Base-by-base conservation (phyloP, 53 echinoderm and acorn worm species). In the Stichopus horrens region DNA sequence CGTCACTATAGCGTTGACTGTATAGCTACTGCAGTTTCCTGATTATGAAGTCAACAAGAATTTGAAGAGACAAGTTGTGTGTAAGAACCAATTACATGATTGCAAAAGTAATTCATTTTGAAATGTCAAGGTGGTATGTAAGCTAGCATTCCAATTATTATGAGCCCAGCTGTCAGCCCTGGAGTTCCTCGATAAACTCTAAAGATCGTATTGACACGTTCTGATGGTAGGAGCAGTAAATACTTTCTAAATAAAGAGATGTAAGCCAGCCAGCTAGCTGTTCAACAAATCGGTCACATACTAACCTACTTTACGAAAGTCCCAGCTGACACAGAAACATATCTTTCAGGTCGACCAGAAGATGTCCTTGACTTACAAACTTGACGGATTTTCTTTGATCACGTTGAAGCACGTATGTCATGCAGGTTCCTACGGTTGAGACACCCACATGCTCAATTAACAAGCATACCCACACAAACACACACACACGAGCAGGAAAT, bases 71-170 rank as follows among this genome's bases (percentile, higher is more conserved):
- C 71, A 18, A 16, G 71, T 71, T 71, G 19, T 71, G 21, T 71
- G 14, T 71, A 7, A 71, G 71, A n/a, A 71, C n/a, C 18, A 71
- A 71, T 71, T 71, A 71, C 21, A 71, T 71, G 71, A 71, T 18
- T 71, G 71, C n/a, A 71, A 71, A 37, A 71, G 16, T 71, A 71
- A 71, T 13, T 71, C n/a, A 71, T 71, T 71, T 71, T 16, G 71
- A 71, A 71, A 71, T 71, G 71, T 71, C 71, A 71, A 71, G 71
- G 71, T 71, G 71, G 71, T 71, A 71, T 71, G 71, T 71, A 71
- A 71, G 71, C 71, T 71, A 71, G 71, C 14, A 71, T 71, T 71
- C 71, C 71, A 71, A 63, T 10, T 63, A 63, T 16, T 18, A 71
- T 18, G 71, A 71, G 71, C 19, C 6, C 71, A 71, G 71, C 71